Base-by-base conservation (phyloP, 2,797 vertebrate genomes). In the Pseudomugil tenellus region DNA sequence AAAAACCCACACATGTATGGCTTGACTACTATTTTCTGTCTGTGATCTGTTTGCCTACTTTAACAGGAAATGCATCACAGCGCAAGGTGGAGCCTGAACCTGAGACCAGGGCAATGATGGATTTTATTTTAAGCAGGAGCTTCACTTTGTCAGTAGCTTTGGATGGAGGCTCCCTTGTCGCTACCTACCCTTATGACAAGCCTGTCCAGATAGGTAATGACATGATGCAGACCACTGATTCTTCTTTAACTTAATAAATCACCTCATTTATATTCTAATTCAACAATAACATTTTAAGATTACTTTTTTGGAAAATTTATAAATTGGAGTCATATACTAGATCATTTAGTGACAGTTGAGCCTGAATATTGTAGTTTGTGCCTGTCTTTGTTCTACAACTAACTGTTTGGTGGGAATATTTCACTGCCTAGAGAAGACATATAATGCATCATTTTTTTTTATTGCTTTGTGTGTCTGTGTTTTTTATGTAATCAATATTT, bases 131-230 rank as follows among this genome's bases (percentile, higher is more conserved):
- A 70, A 95, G 96, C 72, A 94, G 92, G 53, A 92, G 93, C 76
- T 98, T 94, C 89, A 95, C 95, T 67, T 94, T 99, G 51, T 99
- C 98, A 39, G 95, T 99, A 21, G 95, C 96, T 1, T 92, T 99
- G 4, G 98, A 99, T 69, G 97, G 97, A 83, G 98, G 98, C 63
- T 95, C 96, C 28, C 92, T 99, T 53, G 93, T 98, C 60, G 96
- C 95, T 58, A 97, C 97, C 1, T 99, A 98, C 75, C 97, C 98
- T 0, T 98, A 98, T 21, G 96, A 98, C 90, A 97, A 96, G 65
- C 97, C 98, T 56, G 94, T 95, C 1, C 96, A 98, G 85, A 92
- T 96, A 84, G 96, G 98, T 99, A 92, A 58, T 53, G 26, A 8
- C 65, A 29, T 16, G 17, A n/a, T 51, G 16, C 16, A 57, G n/a